These are phyloP conservation scores for Rafetus swinhoei DNA, from an alignment of 2,113 vertebrate species.

Conservation along the genomic window DNA sequence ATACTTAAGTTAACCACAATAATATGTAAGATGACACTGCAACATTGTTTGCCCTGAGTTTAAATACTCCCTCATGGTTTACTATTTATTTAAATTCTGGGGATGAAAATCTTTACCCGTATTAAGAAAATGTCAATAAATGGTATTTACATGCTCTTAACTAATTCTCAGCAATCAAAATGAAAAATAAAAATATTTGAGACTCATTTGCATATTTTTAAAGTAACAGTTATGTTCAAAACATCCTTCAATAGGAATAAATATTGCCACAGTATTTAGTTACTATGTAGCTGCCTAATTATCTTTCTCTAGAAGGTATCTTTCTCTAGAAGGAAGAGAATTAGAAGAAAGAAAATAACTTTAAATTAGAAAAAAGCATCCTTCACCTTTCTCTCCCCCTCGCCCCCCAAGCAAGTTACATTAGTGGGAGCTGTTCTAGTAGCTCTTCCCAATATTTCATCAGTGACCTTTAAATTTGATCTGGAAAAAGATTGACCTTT, in stretches of 20 bases:
- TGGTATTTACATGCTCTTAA: not conserved
- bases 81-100: not conserved
- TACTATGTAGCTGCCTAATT: not conserved
- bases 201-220: not conserved
- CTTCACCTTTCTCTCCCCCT: not conserved
- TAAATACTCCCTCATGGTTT: not conserved
- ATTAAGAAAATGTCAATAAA: not conserved
- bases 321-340: not conserved
- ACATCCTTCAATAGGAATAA: not conserved
- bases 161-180: not conserved
- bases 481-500: not conserved
- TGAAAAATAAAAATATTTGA: not conserved
- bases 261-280: not conserved
- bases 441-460: not conserved
- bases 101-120: not conserved
- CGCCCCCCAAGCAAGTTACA: not conserved
- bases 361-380: not conserved
- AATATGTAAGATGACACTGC: not conserved
- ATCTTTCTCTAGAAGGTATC: accelerated
- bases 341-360: not conserved
- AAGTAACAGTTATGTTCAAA: not conserved
- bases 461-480: not conserved
- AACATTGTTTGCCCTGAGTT: not conserved
- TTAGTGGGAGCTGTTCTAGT: not conserved
- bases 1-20: not conserved